Conservation (phyloP, 37 sponge, comb jelly and placozoan genomes). For the Haliclona indistincta region DNA sequence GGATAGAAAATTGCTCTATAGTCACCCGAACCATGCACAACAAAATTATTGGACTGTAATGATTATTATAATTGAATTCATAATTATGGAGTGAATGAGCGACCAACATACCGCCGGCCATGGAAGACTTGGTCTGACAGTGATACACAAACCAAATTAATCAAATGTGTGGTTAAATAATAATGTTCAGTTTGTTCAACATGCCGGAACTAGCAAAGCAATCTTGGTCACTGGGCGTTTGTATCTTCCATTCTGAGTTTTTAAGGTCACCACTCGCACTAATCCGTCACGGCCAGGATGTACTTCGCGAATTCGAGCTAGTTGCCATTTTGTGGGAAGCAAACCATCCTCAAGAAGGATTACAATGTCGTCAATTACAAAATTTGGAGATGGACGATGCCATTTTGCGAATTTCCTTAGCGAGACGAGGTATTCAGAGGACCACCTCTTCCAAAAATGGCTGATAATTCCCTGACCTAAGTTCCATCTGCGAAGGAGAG, state of each 20-base stretch:
- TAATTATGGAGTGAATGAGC: too few relatives aligned
- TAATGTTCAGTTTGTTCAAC: background rate
- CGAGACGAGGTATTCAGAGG: constrained; percentile 16
- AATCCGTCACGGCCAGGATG: constrained; percentile 21
- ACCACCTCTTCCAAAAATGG: constrained; percentile 38
- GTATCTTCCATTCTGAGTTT: constrained; percentile 1
- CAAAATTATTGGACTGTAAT: too few relatives aligned
- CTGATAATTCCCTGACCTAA: background rate
- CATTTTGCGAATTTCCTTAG: constrained; percentile 10
- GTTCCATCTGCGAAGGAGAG: background rate
- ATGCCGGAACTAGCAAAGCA: background rate
- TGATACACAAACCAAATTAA: too few relatives aligned
- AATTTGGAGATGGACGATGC: constrained; percentile 1
- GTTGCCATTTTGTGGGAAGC: constrained; percentile 21
- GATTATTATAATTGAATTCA: too few relatives aligned
- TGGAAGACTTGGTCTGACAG: too few relatives aligned
- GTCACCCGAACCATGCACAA: too few relatives aligned
- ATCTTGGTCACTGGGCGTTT: constrained; percentile 21
- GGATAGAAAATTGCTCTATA: too few relatives aligned
- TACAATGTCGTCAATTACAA: constrained; percentile 2
- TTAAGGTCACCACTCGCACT: constrained; percentile 3
- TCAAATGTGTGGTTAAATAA: background rate
- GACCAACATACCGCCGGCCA: too few relatives aligned
- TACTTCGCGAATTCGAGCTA: constrained; percentile 13
- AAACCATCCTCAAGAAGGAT: constrained; percentile 7